These are phyloP conservation scores for Himalopsyche phryganea DNA, from an alignment of 1,140 invertebrate genomes.

Conservation along the genomic window DNA sequence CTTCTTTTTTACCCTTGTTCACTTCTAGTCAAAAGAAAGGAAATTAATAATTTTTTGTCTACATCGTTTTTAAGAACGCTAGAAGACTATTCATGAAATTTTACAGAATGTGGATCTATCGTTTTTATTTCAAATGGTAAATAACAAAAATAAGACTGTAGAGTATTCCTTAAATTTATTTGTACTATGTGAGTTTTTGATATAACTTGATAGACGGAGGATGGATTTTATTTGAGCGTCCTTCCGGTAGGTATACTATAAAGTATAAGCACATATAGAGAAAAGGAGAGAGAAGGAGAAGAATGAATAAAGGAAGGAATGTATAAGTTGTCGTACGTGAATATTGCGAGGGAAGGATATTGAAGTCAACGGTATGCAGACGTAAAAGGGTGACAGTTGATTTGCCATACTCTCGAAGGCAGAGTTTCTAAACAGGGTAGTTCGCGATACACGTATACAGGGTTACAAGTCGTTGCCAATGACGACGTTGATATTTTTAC, in stretches of 20 bases:
- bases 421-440: too few species aligned
- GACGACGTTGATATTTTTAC: too few species aligned
- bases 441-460: too few species aligned
- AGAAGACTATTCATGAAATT: too few species aligned
- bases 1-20: too few species aligned
- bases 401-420: conserved; percentile 3
- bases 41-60: too few species aligned
- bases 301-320: conserved; percentile 7
- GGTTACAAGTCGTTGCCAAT: too few species aligned
- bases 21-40: too few species aligned
- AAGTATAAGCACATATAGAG: background rate
- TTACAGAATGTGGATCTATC: too few species aligned
- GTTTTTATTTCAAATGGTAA: too few species aligned
- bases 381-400: conserved; percentile 25
- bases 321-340: conserved; percentile 27
- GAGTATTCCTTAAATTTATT: background rate
- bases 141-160: too few species aligned
- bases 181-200: conserved; percentile 16
- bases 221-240: conserved; percentile 33
- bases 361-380: conserved; percentile 26
- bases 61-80: too few species aligned
- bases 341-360: conserved; percentile 20
- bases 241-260: conserved; percentile 27
- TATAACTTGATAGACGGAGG: conserved; percentile 34
- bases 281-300: background rate